A percentile compares a stretch with the other conserved stretches of the same genome.
Conservation (phyloP, 2,797 vertebrate genomes). For the Muscicapa striata region DNA sequence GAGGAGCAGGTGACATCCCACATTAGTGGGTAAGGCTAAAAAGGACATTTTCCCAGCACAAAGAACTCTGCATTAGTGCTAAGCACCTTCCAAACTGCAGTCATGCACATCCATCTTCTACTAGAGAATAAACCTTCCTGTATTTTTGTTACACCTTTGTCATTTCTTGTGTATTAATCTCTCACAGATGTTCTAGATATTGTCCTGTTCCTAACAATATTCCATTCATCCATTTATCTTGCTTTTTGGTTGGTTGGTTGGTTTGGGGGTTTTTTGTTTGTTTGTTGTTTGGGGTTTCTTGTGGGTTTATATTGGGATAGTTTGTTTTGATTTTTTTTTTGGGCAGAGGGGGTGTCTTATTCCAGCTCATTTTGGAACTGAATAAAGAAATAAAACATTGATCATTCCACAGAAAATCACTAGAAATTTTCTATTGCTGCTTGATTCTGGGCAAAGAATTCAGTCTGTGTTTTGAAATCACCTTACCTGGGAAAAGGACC, state of each 20-base stretch:
- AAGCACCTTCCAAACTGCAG: background rate
- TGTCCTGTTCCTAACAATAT: background rate
- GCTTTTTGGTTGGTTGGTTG: background rate
- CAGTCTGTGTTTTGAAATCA: background rate
- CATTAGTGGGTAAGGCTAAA: background rate
- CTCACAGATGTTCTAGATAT: background rate
- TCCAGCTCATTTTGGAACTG: background rate
- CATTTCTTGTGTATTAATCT: background rate
- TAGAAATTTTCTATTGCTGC: background rate
- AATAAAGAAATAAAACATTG: background rate
- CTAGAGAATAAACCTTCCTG: background rate
- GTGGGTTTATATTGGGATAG: background rate
- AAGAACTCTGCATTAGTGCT: background rate
- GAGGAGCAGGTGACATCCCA: background rate
- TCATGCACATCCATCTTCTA: background rate
- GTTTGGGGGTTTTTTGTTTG: background rate
- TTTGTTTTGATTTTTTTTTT: background rate
- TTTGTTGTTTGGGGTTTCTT: too few species aligned
- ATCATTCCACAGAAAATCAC: background rate
- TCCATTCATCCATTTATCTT: background rate
- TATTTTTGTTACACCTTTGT: background rate
- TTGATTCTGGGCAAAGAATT: background rate
- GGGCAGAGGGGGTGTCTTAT: fast-evolving
- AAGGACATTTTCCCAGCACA: background rate
- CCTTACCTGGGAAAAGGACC: background rate